Evolutionary conservation across 2,888 invertebrate species (phyloP), one percentile per base, ranked within the genome.

Genomic region (Conomelus anceps): DNA sequence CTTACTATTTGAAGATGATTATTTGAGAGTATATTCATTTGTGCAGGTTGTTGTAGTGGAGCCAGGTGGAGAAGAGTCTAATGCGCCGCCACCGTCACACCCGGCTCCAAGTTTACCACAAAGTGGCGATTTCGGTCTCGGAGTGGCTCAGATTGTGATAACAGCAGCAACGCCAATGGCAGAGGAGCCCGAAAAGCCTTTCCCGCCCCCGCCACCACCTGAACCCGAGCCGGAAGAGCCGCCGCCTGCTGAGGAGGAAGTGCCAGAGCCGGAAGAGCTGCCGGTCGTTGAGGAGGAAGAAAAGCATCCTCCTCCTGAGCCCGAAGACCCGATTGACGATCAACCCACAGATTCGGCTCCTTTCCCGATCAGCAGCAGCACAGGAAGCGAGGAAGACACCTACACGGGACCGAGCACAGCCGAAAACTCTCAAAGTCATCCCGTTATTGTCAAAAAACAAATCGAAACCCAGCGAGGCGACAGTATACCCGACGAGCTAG

Each of bases 81-180:
- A 86, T 22, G 84, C 84, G 22, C 91, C 90, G 22, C 89, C 91
- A 0, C 89, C 90, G 1, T 87, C 89, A 0, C 23, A 87, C 22
- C 41, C 88, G 0, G 86, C 86, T 1, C 84, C 86, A 92, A 96
- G 96, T 92, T 94, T 98, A 89, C 97, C 23, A 23, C 0, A 23
- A 22, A 23, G 86, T 29, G 41, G 63, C 0, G 88, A 89, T 17
- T 87, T 88, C 92, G 96, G 96, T 92, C 94, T 98, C 91, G 97
- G 97, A 91, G 97, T 97, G 92, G 97, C 97, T 89, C 97, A 97
- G 93, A 98, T 98, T 92, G 97, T 98, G 90, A 98, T 98, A 93
- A 98, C 98, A 87, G 98, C 98, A 89, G 98, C 98, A 91, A 98
- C 98, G 85, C 98, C 98, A 86, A 97, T 97, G 97, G 94, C 96